A percentile compares a stretch with the other conserved stretches of the same genome.
These are phyloP conservation scores for Zaprionus taronus DNA, from an alignment of 1,140 invertebrate genomes.

Conservation along the genomic window DNA sequence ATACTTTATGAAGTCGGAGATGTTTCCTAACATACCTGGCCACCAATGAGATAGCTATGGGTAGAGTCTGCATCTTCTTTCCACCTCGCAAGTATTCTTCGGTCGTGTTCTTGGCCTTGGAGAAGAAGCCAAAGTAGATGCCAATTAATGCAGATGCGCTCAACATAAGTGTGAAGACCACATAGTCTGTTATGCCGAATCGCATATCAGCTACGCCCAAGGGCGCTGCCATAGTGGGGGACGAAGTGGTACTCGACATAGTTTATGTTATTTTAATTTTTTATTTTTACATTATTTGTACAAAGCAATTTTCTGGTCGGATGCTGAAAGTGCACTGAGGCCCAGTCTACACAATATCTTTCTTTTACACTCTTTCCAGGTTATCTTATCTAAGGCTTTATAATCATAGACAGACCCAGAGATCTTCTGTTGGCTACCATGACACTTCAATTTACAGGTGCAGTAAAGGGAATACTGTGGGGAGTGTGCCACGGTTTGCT, in stretches of 20 bases:
- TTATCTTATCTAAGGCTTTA: slow-evolving; percentile 29
- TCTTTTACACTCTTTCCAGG: slow-evolving; percentile 34
- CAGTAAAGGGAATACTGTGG: neutral
- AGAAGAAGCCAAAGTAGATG: slow-evolving; percentile 87
- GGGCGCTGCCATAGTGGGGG: neutral
- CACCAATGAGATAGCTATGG: slow-evolving; percentile 88
- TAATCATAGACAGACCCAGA: slow-evolving; percentile 23
- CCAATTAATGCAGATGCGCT: slow-evolving; percentile 87
- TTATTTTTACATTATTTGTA: neutral
- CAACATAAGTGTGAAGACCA: slow-evolving; percentile 88
- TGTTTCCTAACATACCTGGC: slow-evolving; percentile 85
- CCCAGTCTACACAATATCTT: neutral
- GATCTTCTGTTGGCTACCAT: slow-evolving; percentile 14
- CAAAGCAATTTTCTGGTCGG: slow-evolving; percentile 5
- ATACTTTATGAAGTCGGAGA: too few relatives aligned
- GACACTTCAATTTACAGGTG: slow-evolving; percentile 19
- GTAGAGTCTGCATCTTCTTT: slow-evolving; percentile 88
- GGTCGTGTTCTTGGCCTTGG: slow-evolving; percentile 74
- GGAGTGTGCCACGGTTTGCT: neutral
- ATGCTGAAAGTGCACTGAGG: slow-evolving; percentile 43
- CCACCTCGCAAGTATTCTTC: slow-evolving; percentile 88
- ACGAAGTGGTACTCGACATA: slow-evolving; percentile 43
- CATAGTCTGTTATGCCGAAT: slow-evolving; percentile 86
- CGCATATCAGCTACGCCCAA: slow-evolving; percentile 22
- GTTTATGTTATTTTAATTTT: neutral